phyloP scores from a whole-genome alignment of 2,797 vertebrate species.

The Triplophysa yarkandensis region DNA sequence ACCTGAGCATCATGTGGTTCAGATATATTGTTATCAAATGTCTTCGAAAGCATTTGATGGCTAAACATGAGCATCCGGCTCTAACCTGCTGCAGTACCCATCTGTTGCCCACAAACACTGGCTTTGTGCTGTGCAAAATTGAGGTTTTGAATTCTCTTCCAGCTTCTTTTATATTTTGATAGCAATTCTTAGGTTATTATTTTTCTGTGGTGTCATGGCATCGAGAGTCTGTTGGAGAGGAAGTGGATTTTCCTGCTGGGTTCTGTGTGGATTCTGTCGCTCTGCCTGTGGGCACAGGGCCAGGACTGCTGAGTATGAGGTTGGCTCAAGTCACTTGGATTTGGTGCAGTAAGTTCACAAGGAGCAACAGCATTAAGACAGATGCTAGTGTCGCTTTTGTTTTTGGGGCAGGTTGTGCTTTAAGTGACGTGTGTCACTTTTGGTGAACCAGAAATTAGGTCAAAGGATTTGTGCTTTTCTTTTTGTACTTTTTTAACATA shows the following conservation, averaged over 20 bases:
- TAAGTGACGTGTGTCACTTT: not conserved
- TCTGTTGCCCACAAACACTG: constrained; percentile 47
- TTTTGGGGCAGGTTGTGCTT: not conserved
- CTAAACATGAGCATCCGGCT: constrained; percentile 20
- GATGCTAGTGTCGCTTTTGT: not conserved
- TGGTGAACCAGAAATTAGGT: no score
- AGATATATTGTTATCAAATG: not conserved
- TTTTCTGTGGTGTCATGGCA: constrained; percentile 9
- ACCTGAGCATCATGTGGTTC: not conserved
- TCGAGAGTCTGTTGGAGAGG: constrained; percentile 20
- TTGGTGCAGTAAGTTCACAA: constrained; percentile 82
- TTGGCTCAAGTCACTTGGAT: constrained; percentile 67
- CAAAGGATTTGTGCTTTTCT: no score
- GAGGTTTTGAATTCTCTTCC: not conserved
- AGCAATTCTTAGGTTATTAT: not conserved
- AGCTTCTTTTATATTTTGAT: constrained; percentile 6
- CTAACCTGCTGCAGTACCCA: constrained; percentile 53
- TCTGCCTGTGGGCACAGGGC: constrained; percentile 53
- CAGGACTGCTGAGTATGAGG: constrained; percentile 59
- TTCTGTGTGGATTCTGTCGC: constrained; percentile 37
- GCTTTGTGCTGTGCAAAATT: constrained; percentile 37
- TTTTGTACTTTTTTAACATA: not conserved
- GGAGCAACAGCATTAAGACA: constrained; percentile 51
- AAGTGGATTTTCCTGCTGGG: constrained; percentile 32
- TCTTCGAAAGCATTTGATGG: constrained; percentile 13